Base-by-base conservation (phyloP, 2,113 vertebrate species). In the Nycticryphes semicollaris region DNA sequence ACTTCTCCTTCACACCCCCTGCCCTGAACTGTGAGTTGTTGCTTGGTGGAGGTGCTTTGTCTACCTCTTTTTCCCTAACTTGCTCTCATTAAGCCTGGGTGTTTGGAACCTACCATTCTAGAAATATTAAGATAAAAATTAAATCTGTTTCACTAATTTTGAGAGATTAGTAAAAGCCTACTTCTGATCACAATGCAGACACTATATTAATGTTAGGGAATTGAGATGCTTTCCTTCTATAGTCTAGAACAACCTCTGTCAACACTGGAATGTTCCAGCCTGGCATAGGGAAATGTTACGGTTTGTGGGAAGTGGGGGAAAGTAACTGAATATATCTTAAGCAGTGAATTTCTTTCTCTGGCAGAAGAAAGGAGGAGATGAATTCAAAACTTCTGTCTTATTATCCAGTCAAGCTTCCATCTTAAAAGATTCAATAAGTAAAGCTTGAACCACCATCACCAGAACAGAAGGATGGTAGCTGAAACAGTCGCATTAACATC, bases 401-500 rank as follows among this genome's bases (percentile, higher is more conserved):
- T 81, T 91, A 85, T 53, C 84, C 54, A 67, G 9, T 64, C 70
- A 85, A 86, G 23, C 5, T 62, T 77, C 74, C 45, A 12, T 22
- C 28, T 85, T 62, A 62, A 83, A 79, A 73, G 41, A 35, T 47
- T 77, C n/a, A 66, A 5, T 48, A 59, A 69, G 48, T 57, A 79
- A 85, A 93, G 20, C 67, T 54, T 48, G 47, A 91, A 33, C 75
- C 39, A 9, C 50, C 85, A 18, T 41, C 35, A 7, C 48, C 33
- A 23, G 87, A 69, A 89, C 93, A 88, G 91, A 94, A 80, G 79
- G 92, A 64, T 19, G 50, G 91, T 69, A 90, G 54, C 70, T 73
- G 54, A 91, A 94, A 67, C 72, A 70, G 91, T 91, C 12, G 1
- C 85, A 80, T 90, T 80, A 93, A 56, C 81, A 96, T 91, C 84